Percentiles rank a stretch among this genome's conserved stretches.
Conservation (phyloP, 2,888 invertebrate species). For the Minunthozetes semirufus region DNA sequence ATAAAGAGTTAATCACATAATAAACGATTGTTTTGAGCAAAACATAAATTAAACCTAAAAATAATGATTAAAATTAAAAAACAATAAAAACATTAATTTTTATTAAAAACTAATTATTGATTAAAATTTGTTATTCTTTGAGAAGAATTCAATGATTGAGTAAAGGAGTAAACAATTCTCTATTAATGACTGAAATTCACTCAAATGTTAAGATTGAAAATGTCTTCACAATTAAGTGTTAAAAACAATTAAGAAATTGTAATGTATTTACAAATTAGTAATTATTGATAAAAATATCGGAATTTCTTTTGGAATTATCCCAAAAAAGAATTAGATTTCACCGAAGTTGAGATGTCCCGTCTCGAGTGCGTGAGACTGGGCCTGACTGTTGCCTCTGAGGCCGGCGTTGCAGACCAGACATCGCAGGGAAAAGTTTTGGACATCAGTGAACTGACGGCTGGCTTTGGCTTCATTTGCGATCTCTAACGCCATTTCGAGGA, state of each 20-base stretch:
- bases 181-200: no score
- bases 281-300: background rate
- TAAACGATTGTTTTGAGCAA: background rate
- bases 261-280: background rate
- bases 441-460: constrained; percentile 81
- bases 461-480: constrained; percentile 80
- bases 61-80: background rate
- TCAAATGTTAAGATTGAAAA: no score
- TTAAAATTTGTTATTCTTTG: no score
- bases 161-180: no score
- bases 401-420: constrained; percentile 72
- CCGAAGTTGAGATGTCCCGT: constrained; percentile 63
- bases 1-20: background rate
- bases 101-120: no score
- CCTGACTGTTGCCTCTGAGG: constrained; percentile 71
- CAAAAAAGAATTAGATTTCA: constrained; percentile 46
- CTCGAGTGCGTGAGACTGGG: constrained; percentile 72
- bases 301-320: background rate
- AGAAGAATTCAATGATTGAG: no score
- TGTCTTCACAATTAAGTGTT: no score
- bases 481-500: constrained; percentile 72
- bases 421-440: constrained; percentile 73
- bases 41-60: constrained; percentile 1
- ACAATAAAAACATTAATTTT: no score
- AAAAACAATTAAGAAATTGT: background rate